Evolutionary conservation across 2,888 invertebrate species (phyloP).

Genomic region (Pachydiplax longipennis): DNA sequence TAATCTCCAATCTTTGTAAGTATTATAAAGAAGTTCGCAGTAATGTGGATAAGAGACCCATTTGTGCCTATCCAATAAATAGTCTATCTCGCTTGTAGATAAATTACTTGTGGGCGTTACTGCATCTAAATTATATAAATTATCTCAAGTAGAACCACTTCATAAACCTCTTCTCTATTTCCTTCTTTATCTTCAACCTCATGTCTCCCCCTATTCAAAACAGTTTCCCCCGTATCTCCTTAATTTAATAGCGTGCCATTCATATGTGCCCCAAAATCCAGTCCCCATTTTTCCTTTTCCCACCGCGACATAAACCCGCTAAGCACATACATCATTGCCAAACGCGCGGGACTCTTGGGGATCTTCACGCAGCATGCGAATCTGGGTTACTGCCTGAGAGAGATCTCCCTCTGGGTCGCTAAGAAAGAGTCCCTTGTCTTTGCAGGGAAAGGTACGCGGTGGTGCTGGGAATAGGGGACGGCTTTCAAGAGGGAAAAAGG

Average conservation of each 20-base stretch:
- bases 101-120: too few species aligned
- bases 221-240: not conserved
- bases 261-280: not conserved
- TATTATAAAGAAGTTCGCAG: too few species aligned
- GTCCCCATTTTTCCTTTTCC: not conserved
- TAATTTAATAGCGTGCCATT: not conserved
- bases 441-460: not conserved
- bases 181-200: not conserved
- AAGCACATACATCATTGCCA: constrained; percentile 5
- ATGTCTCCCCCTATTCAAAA: not conserved
- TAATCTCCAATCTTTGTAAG: too few species aligned
- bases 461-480: not conserved
- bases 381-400: not conserved
- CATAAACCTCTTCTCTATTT: too few species aligned
- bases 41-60: too few species aligned
- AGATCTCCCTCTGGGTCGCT: not conserved
- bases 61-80: too few species aligned
- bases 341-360: not conserved
- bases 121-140: too few species aligned
- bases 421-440: not conserved
- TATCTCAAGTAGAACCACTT: too few species aligned
- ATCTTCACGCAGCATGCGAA: not conserved
- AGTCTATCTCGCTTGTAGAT: too few species aligned
- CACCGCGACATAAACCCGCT: not conserved
- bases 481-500: not conserved